These are phyloP conservation scores for Brachirus orientalis DNA, from an alignment of 2,113 vertebrate species.

Conservation along the genomic window DNA sequence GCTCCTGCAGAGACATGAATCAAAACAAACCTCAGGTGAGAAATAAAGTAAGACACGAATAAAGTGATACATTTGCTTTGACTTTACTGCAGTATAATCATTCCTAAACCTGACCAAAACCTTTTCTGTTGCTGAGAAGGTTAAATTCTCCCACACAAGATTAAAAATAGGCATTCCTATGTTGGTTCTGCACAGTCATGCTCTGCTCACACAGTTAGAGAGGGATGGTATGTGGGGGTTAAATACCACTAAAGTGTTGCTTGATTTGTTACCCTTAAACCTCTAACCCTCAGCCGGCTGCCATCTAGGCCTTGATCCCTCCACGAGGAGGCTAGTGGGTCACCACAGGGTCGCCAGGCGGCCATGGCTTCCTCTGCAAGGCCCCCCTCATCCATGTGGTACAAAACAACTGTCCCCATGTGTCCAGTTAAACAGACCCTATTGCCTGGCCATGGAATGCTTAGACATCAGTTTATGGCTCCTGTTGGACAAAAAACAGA, in stretches of 20 bases:
- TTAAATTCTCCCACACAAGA: conserved; percentile 7
- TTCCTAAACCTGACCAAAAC: not conserved
- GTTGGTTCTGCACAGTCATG: conserved; percentile 41
- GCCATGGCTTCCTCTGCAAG: conserved; percentile 80
- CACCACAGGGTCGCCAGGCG: conserved; percentile 82
- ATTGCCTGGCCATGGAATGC: conserved; percentile 84
- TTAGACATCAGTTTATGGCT: conserved; percentile 81
- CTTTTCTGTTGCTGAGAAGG: conserved; percentile 12
- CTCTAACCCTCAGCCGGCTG: conserved; percentile 80
- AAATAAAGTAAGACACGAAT: conserved; percentile 21
- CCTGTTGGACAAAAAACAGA: conserved; percentile 85
- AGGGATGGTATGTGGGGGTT: conserved; percentile 68
- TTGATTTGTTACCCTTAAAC: conserved; percentile 84
- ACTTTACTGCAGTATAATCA: not conserved
- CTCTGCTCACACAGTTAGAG: conserved; percentile 46
- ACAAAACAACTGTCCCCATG: conserved; percentile 87
- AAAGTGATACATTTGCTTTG: conserved; percentile 8
- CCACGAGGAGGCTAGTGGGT: conserved; percentile 80
- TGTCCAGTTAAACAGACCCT: conserved; percentile 84
- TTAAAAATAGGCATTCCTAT: conserved; percentile 52
- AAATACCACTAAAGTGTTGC: conserved; percentile 80
- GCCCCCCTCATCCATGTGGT: conserved; percentile 71
- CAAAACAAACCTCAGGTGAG: too few relatives aligned
- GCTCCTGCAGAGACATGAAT: conserved; percentile 3
- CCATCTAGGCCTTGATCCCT: conserved; percentile 77